These are phyloP conservation scores for Lagothrix lagotricha DNA, from an alignment of 2,797 vertebrate genomes.

Conservation along the genomic window DNA sequence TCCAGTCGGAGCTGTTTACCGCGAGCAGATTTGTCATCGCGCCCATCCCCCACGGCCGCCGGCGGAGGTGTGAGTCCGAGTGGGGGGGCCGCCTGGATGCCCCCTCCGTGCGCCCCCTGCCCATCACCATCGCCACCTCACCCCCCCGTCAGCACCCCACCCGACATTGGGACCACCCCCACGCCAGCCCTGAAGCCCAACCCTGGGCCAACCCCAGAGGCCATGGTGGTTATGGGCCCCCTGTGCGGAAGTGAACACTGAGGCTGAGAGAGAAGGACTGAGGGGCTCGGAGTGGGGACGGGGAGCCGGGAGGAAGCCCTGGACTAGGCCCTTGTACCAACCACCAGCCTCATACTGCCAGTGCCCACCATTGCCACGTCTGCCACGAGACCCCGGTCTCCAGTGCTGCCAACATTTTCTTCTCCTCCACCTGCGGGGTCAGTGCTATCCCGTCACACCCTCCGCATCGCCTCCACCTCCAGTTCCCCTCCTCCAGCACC, in stretches of 20 bases:
- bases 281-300: neutral
- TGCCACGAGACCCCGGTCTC: neutral
- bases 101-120: no score
- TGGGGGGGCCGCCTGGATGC: rapidly evolving
- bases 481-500: no score
- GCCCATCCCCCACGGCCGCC: neutral
- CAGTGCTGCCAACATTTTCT: no score
- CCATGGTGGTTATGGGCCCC: neutral
- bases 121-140: no score
- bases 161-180: neutral
- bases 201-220: neutral
- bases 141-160: neutral
- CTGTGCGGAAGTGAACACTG: neutral
- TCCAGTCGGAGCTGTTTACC: slow-evolving; percentile 91
- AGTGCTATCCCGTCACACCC: no score
- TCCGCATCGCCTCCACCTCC: no score
- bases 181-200: no score
- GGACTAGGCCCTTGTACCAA: neutral
- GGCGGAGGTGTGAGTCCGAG: neutral
- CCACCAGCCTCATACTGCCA: neutral
- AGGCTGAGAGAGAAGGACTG: neutral
- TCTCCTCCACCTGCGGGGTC: no score
- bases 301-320: no score
- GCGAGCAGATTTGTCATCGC: slow-evolving; percentile 42
- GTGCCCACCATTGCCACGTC: neutral